Conservation (phyloP, 2,113 vertebrate species). For the Alethe diademata region DNA sequence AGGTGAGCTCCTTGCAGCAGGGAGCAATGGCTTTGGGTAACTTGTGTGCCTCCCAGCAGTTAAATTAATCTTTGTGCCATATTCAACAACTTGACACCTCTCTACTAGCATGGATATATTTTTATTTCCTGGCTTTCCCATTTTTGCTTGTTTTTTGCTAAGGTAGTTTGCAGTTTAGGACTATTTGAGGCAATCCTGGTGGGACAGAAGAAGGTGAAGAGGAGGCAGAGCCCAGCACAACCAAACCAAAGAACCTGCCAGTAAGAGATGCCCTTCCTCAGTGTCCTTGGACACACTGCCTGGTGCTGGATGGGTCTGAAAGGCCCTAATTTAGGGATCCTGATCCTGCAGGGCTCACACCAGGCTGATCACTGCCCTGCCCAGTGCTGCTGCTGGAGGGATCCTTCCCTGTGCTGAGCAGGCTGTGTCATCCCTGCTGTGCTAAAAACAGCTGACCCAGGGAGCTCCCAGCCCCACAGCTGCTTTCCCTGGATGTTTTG, state of each 20-base stretch:
- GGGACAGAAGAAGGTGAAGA: not conserved
- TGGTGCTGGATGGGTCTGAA: not conserved
- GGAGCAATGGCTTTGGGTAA: not conserved
- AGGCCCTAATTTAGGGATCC: not conserved
- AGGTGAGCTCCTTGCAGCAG: not conserved
- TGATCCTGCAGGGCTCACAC: not conserved
- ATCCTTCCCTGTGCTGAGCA: not conserved
- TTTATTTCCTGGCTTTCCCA: not conserved
- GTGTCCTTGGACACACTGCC: not conserved
- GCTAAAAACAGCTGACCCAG: not conserved
- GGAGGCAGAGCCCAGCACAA: not conserved
- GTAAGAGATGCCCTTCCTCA: not conserved
- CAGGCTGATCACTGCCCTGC: not conserved
- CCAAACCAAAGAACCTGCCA: not conserved
- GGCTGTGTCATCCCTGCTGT: not conserved
- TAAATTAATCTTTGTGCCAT: not conserved
- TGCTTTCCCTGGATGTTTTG: not conserved
- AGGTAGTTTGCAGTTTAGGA: not conserved
- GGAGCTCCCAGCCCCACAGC: not conserved
- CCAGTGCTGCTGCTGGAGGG: not conserved
- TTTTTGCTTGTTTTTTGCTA: not conserved
- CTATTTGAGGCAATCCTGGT: not conserved
- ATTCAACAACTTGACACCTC: not conserved
- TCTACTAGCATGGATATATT: not conserved
- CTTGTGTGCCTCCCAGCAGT: accelerated